Conservation (phyloP, 2,888 invertebrate genomes). For the Lasius platythorax region DNA sequence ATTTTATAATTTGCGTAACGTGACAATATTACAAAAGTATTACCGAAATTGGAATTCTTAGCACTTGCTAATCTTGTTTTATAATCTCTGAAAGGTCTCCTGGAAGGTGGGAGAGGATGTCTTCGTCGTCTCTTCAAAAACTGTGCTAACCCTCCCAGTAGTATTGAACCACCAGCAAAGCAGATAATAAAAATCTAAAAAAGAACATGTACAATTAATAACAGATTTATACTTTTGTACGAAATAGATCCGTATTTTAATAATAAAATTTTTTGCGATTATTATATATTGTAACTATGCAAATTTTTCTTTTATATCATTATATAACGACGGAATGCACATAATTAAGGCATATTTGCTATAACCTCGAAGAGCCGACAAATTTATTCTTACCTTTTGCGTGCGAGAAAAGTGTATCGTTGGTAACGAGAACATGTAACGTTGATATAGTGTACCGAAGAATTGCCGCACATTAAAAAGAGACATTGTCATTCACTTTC, state of each 20-base stretch:
- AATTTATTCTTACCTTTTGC: constrained; percentile 88
- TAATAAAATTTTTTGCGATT: constrained; percentile 9
- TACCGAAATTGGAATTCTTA: constrained; percentile 84
- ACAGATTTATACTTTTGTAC: neutral
- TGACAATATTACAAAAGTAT: constrained; percentile 43
- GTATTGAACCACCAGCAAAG: constrained; percentile 92
- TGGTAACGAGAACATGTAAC: constrained; percentile 79
- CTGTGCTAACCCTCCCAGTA: constrained; percentile 94
- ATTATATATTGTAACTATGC: neutral
- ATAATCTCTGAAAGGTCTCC: constrained; percentile 79
- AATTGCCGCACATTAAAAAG: constrained; percentile 78
- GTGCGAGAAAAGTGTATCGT: constrained; percentile 88
- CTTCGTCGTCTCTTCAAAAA: constrained; percentile 90
- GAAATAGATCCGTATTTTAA: neutral
- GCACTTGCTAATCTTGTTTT: constrained; percentile 81
- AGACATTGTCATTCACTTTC: constrained; percentile 70
- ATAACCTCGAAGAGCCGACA: constrained; percentile 65
- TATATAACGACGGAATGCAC: constrained; percentile 64
- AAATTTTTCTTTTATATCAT: constrained; percentile 52
- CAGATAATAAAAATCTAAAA: constrained; percentile 90
- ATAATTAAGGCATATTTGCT: constrained; percentile 59
- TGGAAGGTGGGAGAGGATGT: constrained; percentile 81
- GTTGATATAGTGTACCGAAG: constrained; percentile 78
- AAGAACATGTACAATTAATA: constrained; percentile 13
- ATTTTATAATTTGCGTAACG: neutral